Evolutionary conservation across 2,113 vertebrate genomes (phyloP).

Genomic region (Serinus canaria): DNA sequence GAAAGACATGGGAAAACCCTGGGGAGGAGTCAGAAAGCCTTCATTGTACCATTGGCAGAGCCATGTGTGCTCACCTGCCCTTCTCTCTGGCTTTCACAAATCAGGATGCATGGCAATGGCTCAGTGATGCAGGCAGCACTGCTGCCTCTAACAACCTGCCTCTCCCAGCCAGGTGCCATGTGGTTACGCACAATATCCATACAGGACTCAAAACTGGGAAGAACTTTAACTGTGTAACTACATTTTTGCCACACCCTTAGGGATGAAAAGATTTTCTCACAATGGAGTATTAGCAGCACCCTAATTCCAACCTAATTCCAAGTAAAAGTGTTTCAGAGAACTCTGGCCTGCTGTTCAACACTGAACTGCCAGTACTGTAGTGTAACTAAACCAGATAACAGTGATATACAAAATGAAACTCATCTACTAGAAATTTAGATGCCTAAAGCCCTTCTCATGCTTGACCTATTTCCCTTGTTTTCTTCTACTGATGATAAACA

Average conservation of each 20-base stretch:
- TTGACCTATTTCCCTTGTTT: not conserved
- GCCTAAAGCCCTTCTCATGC: not conserved
- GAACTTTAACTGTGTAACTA: not conserved
- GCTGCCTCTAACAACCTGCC: not conserved
- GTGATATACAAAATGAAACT: not conserved
- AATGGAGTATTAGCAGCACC: not conserved
- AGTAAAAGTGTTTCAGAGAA: not conserved
- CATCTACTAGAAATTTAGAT: not conserved
- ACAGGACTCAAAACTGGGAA: not conserved
- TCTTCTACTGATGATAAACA: not conserved
- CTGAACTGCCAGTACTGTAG: not conserved
- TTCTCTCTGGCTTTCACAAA: not conserved
- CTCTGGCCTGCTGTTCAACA: not conserved
- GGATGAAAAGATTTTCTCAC: not conserved
- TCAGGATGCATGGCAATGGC: not conserved
- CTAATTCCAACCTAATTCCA: not conserved
- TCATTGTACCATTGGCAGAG: not conserved
- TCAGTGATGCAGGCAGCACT: not conserved
- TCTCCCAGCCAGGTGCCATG: rapidly evolving
- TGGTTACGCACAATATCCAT: no score
- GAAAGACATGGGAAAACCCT: not conserved
- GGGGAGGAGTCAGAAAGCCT: not conserved
- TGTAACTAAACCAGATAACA: not conserved
- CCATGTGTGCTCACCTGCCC: not conserved
- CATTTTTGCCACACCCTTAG: not conserved